Percentiles rank a stretch among this genome's conserved stretches.
Conservation (phyloP, 37 sponge, comb jelly and placozoan species). For the Haliclona indistincta region DNA sequence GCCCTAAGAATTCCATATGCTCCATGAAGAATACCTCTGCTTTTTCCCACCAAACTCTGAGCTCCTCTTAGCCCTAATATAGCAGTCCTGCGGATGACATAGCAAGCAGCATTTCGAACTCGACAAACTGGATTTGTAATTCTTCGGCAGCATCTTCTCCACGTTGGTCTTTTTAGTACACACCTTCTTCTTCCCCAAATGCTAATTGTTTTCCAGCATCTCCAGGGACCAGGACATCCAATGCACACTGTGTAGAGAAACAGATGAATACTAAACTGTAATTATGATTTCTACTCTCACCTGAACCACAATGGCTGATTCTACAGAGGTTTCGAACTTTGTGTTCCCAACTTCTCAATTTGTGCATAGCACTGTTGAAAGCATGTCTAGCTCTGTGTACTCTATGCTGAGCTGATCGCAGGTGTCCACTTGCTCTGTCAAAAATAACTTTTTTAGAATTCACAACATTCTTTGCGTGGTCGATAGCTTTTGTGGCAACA, state of each 20-base stretch:
- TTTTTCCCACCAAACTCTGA: constrained; percentile 6
- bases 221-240: constrained; percentile 1
- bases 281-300: too few species aligned
- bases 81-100: neutral
- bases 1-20: constrained; percentile 1
- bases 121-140: constrained; percentile 29
- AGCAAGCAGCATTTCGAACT: constrained; percentile 12
- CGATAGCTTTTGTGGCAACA: neutral
- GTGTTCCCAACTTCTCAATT: too few species aligned
- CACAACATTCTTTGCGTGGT: too few species aligned
- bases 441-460: too few species aligned
- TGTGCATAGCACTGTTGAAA: too few species aligned
- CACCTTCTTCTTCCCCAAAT: constrained; percentile 23
- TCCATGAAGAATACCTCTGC: constrained; percentile 2
- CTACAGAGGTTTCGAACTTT: too few species aligned
- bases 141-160: constrained; percentile 30
- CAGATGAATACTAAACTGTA: too few species aligned
- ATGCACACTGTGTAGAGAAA: constrained; percentile 23
- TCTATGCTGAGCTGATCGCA: too few species aligned
- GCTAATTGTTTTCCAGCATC: constrained; percentile 15
- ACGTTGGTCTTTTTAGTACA: constrained; percentile 6
- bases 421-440: too few species aligned
- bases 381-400: too few species aligned
- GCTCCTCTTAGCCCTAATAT: neutral
- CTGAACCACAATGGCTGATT: neutral